Percentiles rank a stretch among this genome's conserved stretches.
These are phyloP conservation scores for Therioaphis trifolii DNA, from an alignment of 2,888 invertebrate genomes.

Conservation along the genomic window DNA sequence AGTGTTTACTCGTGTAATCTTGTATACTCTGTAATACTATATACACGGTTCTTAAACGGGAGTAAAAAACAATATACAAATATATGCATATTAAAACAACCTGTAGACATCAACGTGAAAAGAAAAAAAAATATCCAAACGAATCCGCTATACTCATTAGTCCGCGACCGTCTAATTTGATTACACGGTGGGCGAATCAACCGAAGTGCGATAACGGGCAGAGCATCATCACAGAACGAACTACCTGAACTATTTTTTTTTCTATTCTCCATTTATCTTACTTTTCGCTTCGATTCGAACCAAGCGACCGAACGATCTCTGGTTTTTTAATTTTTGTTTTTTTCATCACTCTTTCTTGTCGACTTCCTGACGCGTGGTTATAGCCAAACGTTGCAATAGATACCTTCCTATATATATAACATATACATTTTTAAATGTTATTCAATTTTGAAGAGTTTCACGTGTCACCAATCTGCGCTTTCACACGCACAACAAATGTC, in stretches of 20 bases:
- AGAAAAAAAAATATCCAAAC: conserved; percentile 3
- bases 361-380: neutral
- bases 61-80: conserved; percentile 6
- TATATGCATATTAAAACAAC: too few species aligned
- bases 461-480: neutral
- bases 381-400: too few species aligned
- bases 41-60: neutral
- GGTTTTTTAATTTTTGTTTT: too few species aligned
- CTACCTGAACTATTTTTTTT: neutral
- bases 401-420: too few species aligned
- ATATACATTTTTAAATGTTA: too few species aligned
- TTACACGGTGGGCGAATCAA: conserved; percentile 49
- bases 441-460: neutral
- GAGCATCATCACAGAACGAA: conserved; percentile 1
- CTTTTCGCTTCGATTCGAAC: neutral
- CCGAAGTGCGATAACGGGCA: conserved; percentile 21
- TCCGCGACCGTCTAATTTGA: conserved; percentile 50
- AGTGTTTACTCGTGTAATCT: too few species aligned
- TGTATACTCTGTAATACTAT: too few species aligned
- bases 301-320: neutral
- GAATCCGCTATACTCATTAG: conserved; percentile 29
- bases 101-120: too few species aligned
- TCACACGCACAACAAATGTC: neutral
- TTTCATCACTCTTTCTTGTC: neutral
- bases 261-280: neutral